Conservation (phyloP, 1,140 invertebrate species). For the Magallana ariakensis region DNA sequence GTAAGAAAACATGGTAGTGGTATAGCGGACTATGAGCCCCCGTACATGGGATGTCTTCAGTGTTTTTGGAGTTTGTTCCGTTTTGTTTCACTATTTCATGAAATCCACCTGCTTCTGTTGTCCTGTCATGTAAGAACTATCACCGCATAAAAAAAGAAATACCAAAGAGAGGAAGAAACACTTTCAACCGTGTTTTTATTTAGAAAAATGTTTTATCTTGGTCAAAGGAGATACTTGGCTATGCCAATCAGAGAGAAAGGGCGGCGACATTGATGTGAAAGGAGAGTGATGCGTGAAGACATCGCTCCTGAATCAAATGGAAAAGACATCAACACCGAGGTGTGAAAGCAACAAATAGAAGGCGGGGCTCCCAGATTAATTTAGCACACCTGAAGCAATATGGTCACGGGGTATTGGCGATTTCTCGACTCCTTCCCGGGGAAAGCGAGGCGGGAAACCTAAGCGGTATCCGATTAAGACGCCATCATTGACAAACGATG, state of each 20-base stretch:
- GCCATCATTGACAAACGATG: constrained; percentile 29
- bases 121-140: not conserved
- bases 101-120: not conserved
- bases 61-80: not conserved
- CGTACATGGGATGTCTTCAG: not conserved
- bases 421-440: constrained; percentile 3
- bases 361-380: constrained; percentile 38
- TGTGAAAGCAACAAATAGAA: constrained; percentile 35
- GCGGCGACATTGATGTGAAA: not conserved
- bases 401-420: constrained; percentile 24
- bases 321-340: constrained; percentile 30
- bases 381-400: constrained; percentile 38
- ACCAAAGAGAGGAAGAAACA: too few species aligned
- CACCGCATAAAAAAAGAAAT: not conserved
- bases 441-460: constrained; percentile 21
- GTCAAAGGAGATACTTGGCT: not conserved
- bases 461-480: constrained; percentile 3
- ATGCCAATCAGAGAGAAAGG: constrained; percentile 34
- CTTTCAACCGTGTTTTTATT: not conserved
- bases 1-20: constrained; percentile 64
- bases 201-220: constrained; percentile 32
- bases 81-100: not conserved
- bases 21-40: too few species aligned
- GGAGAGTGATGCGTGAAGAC: constrained; percentile 21
- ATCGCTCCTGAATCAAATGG: constrained; percentile 20